Evolutionary conservation across 1,140 invertebrate genomes (phyloP).

Genomic region (Drosophila ogumai): DNA sequence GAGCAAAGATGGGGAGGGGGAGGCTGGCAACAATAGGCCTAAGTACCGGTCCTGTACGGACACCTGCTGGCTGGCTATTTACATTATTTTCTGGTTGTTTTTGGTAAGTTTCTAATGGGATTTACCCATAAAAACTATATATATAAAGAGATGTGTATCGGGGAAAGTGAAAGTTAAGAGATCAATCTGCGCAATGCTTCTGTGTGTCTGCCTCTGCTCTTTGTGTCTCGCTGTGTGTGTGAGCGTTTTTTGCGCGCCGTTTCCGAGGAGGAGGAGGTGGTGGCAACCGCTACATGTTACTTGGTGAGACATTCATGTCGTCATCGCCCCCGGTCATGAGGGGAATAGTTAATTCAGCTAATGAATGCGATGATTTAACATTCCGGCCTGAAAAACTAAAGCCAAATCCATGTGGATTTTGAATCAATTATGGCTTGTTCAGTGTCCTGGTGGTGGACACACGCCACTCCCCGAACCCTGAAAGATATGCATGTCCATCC

Average conservation of each 20-base stretch:
- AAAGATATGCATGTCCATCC: constrained; percentile 30
- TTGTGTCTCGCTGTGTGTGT: constrained; percentile 40
- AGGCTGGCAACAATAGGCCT: constrained; percentile 64
- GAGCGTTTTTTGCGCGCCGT: constrained; percentile 27
- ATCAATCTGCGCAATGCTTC: constrained; percentile 48
- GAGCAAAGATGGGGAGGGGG: constrained; percentile 75
- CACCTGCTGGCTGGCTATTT: constrained; percentile 93
- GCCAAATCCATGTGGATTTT: constrained; percentile 2
- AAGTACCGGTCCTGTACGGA: constrained; percentile 91
- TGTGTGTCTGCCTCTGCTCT: constrained; percentile 16
- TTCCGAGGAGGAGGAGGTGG: constrained; percentile 10
- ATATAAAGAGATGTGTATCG: neutral
- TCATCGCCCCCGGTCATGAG: constrained; percentile 58
- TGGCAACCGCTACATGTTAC: constrained; percentile 26
- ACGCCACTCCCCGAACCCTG: constrained; percentile 24
- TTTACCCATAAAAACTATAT: neutral
- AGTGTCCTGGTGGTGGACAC: constrained; percentile 22
- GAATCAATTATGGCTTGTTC: constrained; percentile 28
- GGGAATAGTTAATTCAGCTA: constrained; percentile 60
- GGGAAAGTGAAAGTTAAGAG: constrained; percentile 63
- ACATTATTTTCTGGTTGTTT: constrained; percentile 93
- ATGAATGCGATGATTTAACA: constrained; percentile 52
- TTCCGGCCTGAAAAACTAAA: constrained; percentile 18
- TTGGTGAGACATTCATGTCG: constrained; percentile 43
- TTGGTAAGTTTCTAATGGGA: constrained; percentile 89